These are phyloP conservation scores for Mythimna impura DNA, from an alignment of 2,888 invertebrate genomes.

Conservation along the genomic window DNA sequence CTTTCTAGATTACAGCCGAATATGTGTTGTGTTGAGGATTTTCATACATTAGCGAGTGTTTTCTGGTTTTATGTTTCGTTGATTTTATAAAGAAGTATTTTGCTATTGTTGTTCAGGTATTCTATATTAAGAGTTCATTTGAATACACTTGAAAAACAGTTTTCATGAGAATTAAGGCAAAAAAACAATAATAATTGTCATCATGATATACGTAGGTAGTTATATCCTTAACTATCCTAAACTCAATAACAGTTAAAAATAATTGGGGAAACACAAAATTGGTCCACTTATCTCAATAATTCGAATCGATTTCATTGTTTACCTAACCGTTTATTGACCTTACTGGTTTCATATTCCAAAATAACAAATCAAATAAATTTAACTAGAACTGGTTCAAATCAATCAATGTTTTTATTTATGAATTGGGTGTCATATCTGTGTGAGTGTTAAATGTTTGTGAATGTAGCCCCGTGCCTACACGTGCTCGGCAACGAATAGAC, in stretches of 20 bases:
- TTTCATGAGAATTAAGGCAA: background rate
- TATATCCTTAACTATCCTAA: background rate
- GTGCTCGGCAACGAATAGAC: too few relatives aligned
- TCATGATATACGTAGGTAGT: background rate
- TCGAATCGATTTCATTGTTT: slow-evolving; percentile 29
- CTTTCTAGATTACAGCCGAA: slow-evolving; percentile 76
- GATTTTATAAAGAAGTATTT: slow-evolving; percentile 4
- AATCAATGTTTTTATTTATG: background rate
- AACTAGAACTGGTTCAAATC: slow-evolving; percentile 3
- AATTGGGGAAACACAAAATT: slow-evolving; percentile 31
- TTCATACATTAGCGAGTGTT: slow-evolving; percentile 29
- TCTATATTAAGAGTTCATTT: background rate
- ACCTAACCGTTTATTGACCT: slow-evolving; percentile 5
- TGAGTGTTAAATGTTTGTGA: too few relatives aligned
- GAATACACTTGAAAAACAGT: background rate
- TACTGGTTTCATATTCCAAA: slow-evolving; percentile 22
- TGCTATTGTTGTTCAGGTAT: background rate
- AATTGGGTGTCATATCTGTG: too few relatives aligned
- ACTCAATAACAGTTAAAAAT: slow-evolving; percentile 2
- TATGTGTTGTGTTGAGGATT: slow-evolving; percentile 45
- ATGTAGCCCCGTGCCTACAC: too few relatives aligned
- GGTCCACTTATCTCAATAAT: slow-evolving; percentile 23
- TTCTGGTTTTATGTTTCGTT: slow-evolving; percentile 25
- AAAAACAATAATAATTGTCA: background rate
- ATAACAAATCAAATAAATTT: slow-evolving; percentile 11